These are phyloP conservation scores for Myopa testacea DNA, from an alignment of 2,888 invertebrate genomes.

Conservation along the genomic window DNA sequence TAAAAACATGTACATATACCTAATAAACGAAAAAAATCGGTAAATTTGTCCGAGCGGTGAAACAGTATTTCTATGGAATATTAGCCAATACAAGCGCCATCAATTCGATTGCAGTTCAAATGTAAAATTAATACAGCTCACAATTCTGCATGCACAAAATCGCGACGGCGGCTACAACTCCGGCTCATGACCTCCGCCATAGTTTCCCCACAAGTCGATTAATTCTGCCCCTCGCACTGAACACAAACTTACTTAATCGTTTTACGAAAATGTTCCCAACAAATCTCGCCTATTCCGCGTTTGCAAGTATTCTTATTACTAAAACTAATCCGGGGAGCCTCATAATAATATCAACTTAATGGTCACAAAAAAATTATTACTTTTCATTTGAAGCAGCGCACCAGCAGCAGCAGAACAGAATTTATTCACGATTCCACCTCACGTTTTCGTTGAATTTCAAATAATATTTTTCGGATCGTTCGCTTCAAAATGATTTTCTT, in stretches of 20 bases:
- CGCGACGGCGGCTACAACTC: neutral
- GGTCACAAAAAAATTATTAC: conserved; percentile 13
- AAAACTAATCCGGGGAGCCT: neutral
- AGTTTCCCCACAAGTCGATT: neutral
- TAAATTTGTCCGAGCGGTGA: neutral
- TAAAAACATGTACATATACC: neutral
- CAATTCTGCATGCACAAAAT: too few species aligned
- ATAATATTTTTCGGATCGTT: conserved; percentile 1
- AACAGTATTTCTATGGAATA: neutral
- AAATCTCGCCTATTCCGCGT: neutral
- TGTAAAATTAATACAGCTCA: too few species aligned
- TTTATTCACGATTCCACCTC: conserved; percentile 21
- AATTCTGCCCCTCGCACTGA: neutral
- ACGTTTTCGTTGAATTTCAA: conserved; percentile 21
- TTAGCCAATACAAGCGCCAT: neutral
- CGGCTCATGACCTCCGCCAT: conserved; percentile 3
- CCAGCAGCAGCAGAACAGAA: conserved; percentile 16
- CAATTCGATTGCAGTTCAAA: neutral
- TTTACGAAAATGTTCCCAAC: neutral
- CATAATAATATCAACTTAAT: neutral
- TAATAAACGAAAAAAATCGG: neutral
- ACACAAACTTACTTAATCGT: neutral
- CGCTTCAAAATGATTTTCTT: neutral
- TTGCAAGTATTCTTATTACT: neutral
- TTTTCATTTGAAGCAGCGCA: conserved; percentile 21